Conservation (phyloP, 2,113 vertebrate genomes). For the Oncorhynchus masou region DNA sequence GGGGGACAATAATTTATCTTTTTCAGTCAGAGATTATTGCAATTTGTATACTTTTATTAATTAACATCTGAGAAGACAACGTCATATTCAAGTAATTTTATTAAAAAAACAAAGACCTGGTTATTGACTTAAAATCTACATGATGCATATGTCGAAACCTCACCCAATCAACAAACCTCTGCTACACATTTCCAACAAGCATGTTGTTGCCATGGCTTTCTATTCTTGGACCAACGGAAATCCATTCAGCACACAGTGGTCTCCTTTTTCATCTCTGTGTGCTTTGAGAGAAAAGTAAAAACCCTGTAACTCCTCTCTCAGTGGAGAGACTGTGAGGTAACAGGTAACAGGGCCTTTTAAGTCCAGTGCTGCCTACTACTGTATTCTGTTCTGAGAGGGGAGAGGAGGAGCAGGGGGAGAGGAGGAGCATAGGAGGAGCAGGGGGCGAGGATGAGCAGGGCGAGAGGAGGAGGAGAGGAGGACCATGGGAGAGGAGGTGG, state of each 20-base stretch:
- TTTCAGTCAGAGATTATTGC: background rate
- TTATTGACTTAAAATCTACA: background rate
- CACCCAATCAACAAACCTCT: background rate
- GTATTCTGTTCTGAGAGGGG: background rate
- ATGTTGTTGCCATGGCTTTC: background rate
- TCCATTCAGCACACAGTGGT: background rate
- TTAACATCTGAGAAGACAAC: background rate
- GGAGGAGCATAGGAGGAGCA: no score
- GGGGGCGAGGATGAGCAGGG: no score
- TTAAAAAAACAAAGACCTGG: background rate
- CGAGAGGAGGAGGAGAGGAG: no score
- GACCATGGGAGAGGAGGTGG: no score
- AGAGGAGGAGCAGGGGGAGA: no score
- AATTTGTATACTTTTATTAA: background rate
- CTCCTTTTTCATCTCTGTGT: background rate
- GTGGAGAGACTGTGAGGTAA: background rate
- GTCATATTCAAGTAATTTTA: background rate
- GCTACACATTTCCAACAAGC: background rate
- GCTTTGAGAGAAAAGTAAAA: background rate
- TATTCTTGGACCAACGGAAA: conserved; percentile 5
- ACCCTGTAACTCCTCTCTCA: background rate
- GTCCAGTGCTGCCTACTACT: background rate
- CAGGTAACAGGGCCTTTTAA: background rate
- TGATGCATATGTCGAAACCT: background rate
- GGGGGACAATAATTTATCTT: background rate